Evolutionary conservation across 2,113 vertebrate genomes (phyloP), one percentile per base, ranked within the genome.

Genomic region (Etia nguti): DNA sequence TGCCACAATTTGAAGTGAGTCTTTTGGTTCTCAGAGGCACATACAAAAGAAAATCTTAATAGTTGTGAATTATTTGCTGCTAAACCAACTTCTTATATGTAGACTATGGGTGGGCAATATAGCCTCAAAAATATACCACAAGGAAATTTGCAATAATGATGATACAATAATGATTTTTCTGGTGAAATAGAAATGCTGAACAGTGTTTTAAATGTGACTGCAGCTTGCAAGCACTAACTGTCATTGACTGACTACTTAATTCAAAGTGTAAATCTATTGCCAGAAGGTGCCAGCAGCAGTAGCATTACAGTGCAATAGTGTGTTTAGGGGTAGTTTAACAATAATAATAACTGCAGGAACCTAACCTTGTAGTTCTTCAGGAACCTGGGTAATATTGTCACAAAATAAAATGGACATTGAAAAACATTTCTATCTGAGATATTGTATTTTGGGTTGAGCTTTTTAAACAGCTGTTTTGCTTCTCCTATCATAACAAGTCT

Each of bases 321-420:
- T 38, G 6, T 38, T 65, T 38, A 65, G 60, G 60, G 20, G 60
- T 65, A 65, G 34, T 13, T 65, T 38, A 38, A 65, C 60, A 65
- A 10, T 38, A 38, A 65, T 65, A 65, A 65, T 65, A 38, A 65
- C 60, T 65, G n/a, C 60, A 65, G 31, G 60, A 65, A 8, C 60
- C n/a, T 65, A 65, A 38, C 60, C 31, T 65, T 65, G 60, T 65
- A 65, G 10, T 38, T 65, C 3, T 26, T 73, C 38, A 16, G 65
- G 22, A 10, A 0, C 0, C 65, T 73, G 0, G 6, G 8, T 0
- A 43, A 0, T 16, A 70, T 43, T 70, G 65, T 70, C n/a, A 70
- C 38, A 73, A 46, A 18, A 73, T 43, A 73, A 46, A 26, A 46
- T 15, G 46, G 68, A 73, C 6, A 10, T 48, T 18, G 15, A 73